These are phyloP conservation scores for Mormyrops boulengeri DNA, from an alignment of 2,797 vertebrate genomes.

Conservation along the genomic window DNA sequence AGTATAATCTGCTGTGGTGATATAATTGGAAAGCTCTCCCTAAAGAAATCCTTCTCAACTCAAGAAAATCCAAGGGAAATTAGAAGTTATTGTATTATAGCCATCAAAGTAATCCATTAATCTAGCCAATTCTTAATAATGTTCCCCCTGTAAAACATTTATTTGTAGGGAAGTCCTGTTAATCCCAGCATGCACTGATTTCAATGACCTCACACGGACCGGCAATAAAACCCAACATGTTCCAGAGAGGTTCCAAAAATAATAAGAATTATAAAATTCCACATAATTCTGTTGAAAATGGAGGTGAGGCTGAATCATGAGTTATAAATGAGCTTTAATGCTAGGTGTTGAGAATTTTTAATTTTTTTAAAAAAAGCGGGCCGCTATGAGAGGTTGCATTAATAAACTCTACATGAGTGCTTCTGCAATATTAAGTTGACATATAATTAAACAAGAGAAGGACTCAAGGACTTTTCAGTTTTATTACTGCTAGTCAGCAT, in stretches of 20 bases:
- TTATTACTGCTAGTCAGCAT: background rate
- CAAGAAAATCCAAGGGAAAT: constrained; percentile 57
- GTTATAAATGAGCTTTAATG: background rate
- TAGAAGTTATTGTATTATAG: constrained; percentile 52
- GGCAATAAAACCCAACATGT: background rate
- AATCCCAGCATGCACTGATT: constrained; percentile 19
- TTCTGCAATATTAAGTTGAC: background rate
- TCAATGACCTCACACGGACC: constrained; percentile 2
- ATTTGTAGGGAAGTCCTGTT: constrained; percentile 34
- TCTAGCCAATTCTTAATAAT: constrained; percentile 36
- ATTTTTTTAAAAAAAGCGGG: background rate
- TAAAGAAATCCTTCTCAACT: constrained; percentile 54
- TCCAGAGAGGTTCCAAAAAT: background rate
- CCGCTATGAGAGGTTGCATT: background rate
- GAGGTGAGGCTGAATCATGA: background rate
- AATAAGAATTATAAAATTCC: background rate
- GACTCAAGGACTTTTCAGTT: background rate
- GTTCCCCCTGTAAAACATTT: constrained; percentile 27
- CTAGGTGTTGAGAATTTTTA: background rate
- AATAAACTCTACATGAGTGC: background rate
- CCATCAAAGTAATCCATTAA: constrained; percentile 55
- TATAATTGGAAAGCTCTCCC: constrained; percentile 65
- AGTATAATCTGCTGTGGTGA: constrained; percentile 57
- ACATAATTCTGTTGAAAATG: background rate
- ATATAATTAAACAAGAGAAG: constrained; percentile 1